Percentiles rank a stretch among this genome's conserved stretches.
These are phyloP conservation scores for Geopemphigus sp. DNA, from an alignment of 1,140 invertebrate species.

Conservation along the genomic window DNA sequence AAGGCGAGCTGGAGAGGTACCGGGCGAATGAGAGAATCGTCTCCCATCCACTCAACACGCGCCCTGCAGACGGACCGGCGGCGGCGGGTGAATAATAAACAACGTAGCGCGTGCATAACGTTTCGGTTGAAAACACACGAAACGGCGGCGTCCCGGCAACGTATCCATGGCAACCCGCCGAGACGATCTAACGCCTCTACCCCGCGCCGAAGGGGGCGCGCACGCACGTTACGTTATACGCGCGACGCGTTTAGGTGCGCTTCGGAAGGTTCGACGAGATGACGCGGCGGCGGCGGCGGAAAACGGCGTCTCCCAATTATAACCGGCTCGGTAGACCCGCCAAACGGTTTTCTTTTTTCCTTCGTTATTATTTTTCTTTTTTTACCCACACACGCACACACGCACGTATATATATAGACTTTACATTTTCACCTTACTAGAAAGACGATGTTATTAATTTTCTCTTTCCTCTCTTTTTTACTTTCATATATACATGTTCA, in stretches of 20 bases:
- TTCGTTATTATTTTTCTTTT: no score
- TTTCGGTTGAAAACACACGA: slow-evolving; percentile 41
- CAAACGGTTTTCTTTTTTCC: slow-evolving; percentile 13
- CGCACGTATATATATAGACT: no score
- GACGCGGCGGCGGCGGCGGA: not conserved
- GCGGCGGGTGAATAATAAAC: slow-evolving; percentile 33
- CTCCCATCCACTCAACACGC: no score
- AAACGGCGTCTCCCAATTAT: slow-evolving; percentile 31
- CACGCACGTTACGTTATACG: not conserved
- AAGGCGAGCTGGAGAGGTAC: no score
- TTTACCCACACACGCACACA: no score
- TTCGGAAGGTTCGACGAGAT: not conserved
- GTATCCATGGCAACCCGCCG: slow-evolving; percentile 28
- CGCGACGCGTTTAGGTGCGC: slow-evolving; percentile 23
- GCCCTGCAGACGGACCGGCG: not conserved
- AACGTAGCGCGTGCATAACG: slow-evolving; percentile 21
- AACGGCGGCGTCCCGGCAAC: slow-evolving; percentile 31
- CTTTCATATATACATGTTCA: no score
- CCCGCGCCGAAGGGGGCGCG: no score
- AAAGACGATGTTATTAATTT: slow-evolving; percentile 29
- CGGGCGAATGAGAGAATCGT: no score
- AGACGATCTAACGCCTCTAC: no score
- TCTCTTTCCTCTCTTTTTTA: not conserved
- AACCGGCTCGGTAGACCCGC: slow-evolving; percentile 36
- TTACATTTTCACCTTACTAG: slow-evolving; percentile 31